Evolutionary conservation across 2,113 vertebrate genomes (phyloP), one percentile per base, ranked within the genome.

Genomic region (Echinops telfairi): DNA sequence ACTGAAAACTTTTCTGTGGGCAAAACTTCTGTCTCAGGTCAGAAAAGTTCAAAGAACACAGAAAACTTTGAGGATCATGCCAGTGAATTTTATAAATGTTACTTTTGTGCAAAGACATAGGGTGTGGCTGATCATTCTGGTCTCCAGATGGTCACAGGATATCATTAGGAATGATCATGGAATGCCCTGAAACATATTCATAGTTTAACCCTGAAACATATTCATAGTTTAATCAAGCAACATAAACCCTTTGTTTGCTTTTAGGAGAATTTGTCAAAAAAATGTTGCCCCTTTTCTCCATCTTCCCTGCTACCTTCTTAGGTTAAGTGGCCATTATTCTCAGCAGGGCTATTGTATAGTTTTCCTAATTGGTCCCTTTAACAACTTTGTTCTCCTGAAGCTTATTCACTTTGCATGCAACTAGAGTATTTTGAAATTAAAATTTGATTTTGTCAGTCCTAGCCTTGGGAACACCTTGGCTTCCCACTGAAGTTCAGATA

Each of bases 41-140:
- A 97, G 12, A 14, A 92, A 68, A 93, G 57, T 87, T 95, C 81
- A 96, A 38, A 76, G 47, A 81, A 73, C 95, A 81, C 29, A 95
- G 27, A 2, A 86, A 71, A 53, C 40, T 60, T 82, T 92, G 80
- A 96, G 27, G 23, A 83, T 68, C 53, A 38, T 90, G 68, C 57
- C 94, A 96, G 4, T 75, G 83, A 88, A 87, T 94, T 97, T 91
- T 96, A 76, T 89, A 75, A 93, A 95, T 88, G 91, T 92, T 96
- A 80, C 93, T 93, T 96, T 68, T 93, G 62, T 96, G 89, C 95
- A 47, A 93, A 95, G 94, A 94, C 88, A 57, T 91, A 94, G 66
- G 58, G 11, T 20, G 92, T 93, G 84, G 85, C 70, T 93, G 66
- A 86, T 79, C 81, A 87, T 80, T 95, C 92, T 93, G 88, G 53